Evolutionary conservation across 2,113 vertebrate species (phyloP).

Genomic region (Ptilorrhoa leucosticta): DNA sequence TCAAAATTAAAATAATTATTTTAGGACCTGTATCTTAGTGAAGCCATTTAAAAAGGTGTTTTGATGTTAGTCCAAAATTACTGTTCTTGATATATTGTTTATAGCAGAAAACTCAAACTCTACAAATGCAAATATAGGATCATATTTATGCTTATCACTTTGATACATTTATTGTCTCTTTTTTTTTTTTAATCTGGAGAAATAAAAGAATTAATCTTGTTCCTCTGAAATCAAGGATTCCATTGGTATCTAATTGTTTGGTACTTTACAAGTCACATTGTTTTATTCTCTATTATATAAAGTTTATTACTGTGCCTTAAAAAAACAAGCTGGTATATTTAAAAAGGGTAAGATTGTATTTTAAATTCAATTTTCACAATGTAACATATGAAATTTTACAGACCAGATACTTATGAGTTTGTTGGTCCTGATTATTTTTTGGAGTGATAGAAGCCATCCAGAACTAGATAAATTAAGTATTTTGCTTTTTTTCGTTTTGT

Average conservation of each 20-base stretch:
- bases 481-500: not conserved
- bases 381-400: not conserved
- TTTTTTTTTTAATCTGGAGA: not conserved
- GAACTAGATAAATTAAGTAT: not conserved
- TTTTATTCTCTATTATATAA: not conserved
- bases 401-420: not conserved
- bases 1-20: not conserved
- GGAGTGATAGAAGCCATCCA: fast-evolving
- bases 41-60: not conserved
- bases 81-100: not conserved
- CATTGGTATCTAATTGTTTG: not conserved
- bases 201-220: not conserved
- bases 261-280: not conserved
- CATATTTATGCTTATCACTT: not conserved
- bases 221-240: not conserved
- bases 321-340: not conserved
- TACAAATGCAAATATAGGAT: not conserved
- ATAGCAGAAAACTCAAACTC: not conserved
- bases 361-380: not conserved
- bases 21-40: not conserved
- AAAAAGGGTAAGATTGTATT: not conserved
- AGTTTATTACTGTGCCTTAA: not conserved
- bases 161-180: not conserved
- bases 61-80: not conserved
- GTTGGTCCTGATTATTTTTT: not conserved